Base-by-base conservation (phyloP, 2,888 invertebrate genomes). In the Philhelius pedissequus region DNA sequence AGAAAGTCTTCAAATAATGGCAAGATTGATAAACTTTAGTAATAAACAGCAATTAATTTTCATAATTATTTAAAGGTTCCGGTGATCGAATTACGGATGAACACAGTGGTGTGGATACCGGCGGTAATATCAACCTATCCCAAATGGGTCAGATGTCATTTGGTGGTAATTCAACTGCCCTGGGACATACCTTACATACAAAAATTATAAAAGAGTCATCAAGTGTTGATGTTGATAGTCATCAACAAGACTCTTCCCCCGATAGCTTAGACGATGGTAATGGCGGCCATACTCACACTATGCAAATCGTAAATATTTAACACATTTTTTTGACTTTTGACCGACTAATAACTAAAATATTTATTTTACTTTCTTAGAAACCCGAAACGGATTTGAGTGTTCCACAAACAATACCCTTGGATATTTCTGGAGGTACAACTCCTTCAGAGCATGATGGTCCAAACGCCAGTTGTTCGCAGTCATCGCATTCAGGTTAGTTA, bases 1-100 rank as follows among this genome's bases (percentile, higher is more conserved):
- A 91, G 95, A 87, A 95, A 95, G 90, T 93, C 94, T 20, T 95
- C 95, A 8, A 94, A 91, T 87, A 91, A 94, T 73, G 94, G 94
- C 86, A 87, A 86, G 87, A 87, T 86, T 87, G 82, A 87, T 3
- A 7, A 2, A n/a, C 8, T n/a, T 22, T 48, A 3, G 9, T 25
- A 9, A 15, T 15, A 11, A 27, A 7, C 13, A 0, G 18, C 3
- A 2, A 9, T 15, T n/a, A 50, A 15, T 30, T 71, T n/a, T 30
- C 58, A 0, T 27, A 22, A 48, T n/a, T n/a, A n/a, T 54, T 60
- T 22, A 9, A 52, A 87, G 93, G 93, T 48, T 93, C 93, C 68
- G 92, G 93, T 78, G 94, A 94, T 89, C 91, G 93, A 73, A 92
- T 91, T 77, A 91, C 92, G 6, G 93, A 93, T 75, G 93, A 93